A percentile compares a stretch with the other conserved stretches of the same genome.
These are phyloP conservation scores for Gorsachius magnificus DNA, from an alignment of 2,797 vertebrate genomes.

Conservation along the genomic window DNA sequence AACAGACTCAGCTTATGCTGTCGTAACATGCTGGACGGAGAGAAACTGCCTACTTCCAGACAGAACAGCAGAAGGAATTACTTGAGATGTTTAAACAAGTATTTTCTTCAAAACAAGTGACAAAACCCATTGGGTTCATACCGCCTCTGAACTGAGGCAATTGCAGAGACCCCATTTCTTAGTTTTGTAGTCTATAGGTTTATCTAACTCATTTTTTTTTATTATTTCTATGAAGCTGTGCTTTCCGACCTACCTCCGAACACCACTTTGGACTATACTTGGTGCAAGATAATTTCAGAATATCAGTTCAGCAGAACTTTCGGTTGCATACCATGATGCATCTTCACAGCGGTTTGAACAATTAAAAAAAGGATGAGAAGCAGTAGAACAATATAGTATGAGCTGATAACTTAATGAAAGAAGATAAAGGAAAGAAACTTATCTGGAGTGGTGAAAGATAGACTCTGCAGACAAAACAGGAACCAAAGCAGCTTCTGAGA, in stretches of 20 bases:
- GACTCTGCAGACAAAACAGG: not conserved
- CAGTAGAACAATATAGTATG: not conserved
- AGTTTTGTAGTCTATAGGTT: not conserved
- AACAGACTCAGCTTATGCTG: not conserved
- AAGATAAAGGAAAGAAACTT: not conserved
- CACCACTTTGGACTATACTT: not conserved
- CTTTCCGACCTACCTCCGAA: not conserved
- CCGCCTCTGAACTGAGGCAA: not conserved
- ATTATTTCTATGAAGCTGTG: not conserved
- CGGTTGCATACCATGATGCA: not conserved
- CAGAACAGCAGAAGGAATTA: not conserved
- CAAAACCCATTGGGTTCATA: not conserved
- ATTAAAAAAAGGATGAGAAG: not conserved
- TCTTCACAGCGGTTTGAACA: not conserved
- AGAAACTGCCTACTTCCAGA: slow-evolving; percentile 23
- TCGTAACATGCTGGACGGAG: slow-evolving; percentile 5
- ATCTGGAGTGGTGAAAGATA: not conserved
- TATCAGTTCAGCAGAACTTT: not conserved
- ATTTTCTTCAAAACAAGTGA: not conserved
- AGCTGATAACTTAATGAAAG: not conserved
- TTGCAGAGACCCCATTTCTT: not conserved
- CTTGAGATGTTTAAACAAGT: not conserved
- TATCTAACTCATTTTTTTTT: not conserved
- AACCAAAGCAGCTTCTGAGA: not conserved
- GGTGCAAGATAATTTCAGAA: not conserved